Evolutionary conservation across 1,140 invertebrate species (phyloP).

Genomic region (Neodiprion fabricii): DNA sequence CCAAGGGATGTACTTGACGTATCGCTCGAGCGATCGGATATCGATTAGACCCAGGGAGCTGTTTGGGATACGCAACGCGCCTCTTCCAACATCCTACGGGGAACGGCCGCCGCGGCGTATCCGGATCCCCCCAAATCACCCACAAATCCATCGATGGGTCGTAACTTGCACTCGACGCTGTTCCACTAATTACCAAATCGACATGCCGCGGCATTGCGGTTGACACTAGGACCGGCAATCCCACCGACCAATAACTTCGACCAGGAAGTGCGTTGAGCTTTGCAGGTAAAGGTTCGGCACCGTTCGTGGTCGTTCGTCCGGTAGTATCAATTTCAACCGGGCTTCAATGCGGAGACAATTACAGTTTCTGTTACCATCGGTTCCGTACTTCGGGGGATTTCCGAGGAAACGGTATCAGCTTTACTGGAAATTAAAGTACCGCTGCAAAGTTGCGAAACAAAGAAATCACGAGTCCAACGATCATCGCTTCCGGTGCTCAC

Average conservation of each 20-base stretch:
- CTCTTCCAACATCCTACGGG: neutral
- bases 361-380: too few relatives aligned
- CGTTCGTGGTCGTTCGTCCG: too few relatives aligned
- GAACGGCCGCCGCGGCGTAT: neutral
- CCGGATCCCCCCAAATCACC: neutral
- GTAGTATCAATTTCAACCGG: too few relatives aligned
- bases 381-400: too few relatives aligned
- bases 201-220: conserved; percentile 37
- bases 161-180: conserved; percentile 52
- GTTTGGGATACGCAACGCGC: conserved; percentile 27
- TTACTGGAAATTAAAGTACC: too few relatives aligned
- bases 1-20: conserved; percentile 54
- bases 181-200: conserved; percentile 53
- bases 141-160: conserved; percentile 35
- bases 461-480: too few relatives aligned
- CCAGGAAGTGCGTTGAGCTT: neutral
- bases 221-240: conserved; percentile 36
- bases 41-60: conserved; percentile 39
- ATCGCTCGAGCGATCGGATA: conserved; percentile 52
- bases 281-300: neutral
- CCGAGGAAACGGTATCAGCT: too few relatives aligned
- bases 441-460: too few relatives aligned
- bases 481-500: too few relatives aligned
- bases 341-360: too few relatives aligned
- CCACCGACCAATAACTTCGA: neutral